Evolutionary conservation across 2,113 vertebrate genomes (phyloP).

Genomic region (Pachypanchax playfairii): DNA sequence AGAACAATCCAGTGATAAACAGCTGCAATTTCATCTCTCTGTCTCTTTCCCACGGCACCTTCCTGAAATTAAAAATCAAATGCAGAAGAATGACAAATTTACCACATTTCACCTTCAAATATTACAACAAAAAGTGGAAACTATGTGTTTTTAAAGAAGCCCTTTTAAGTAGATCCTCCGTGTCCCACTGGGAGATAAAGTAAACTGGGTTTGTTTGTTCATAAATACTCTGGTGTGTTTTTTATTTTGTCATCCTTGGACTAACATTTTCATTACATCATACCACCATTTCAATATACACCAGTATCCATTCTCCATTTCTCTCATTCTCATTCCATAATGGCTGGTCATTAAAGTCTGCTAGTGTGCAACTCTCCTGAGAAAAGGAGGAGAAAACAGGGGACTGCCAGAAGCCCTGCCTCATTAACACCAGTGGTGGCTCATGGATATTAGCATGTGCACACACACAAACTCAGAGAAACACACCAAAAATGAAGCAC

Average conservation of each 20-base stretch:
- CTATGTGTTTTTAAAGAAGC: not conserved
- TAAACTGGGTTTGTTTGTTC: slow-evolving; percentile 19
- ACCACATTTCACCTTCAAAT: not conserved
- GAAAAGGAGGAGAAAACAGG: slow-evolving; percentile 13
- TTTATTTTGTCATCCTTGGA: slow-evolving; percentile 4
- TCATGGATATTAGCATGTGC: slow-evolving; percentile 36
- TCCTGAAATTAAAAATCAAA: slow-evolving; percentile 32
- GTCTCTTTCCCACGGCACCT: slow-evolving; percentile 8
- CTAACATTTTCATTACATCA: slow-evolving; percentile 17
- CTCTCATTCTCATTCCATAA: slow-evolving; percentile 39
- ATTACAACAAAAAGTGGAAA: not conserved
- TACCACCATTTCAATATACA: slow-evolving; percentile 8
- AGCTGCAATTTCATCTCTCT: slow-evolving; percentile 29
- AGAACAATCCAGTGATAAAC: slow-evolving; percentile 43
- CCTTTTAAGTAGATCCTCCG: slow-evolving; percentile 8
- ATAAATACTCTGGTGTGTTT: slow-evolving; percentile 21
- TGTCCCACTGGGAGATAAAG: slow-evolving; percentile 15
- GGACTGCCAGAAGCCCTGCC: slow-evolving; percentile 20
- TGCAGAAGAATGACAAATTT: slow-evolving; percentile 5
- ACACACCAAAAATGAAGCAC: no score
- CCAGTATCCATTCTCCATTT: slow-evolving; percentile 16
- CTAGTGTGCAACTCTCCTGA: slow-evolving; percentile 54
- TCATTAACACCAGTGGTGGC: slow-evolving; percentile 52
- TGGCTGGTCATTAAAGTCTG: slow-evolving; percentile 53
- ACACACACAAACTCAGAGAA: not conserved